phyloP scores from a whole-genome alignment of 2,113 vertebrate genomes.

The Camelus dromedarius region DNA sequence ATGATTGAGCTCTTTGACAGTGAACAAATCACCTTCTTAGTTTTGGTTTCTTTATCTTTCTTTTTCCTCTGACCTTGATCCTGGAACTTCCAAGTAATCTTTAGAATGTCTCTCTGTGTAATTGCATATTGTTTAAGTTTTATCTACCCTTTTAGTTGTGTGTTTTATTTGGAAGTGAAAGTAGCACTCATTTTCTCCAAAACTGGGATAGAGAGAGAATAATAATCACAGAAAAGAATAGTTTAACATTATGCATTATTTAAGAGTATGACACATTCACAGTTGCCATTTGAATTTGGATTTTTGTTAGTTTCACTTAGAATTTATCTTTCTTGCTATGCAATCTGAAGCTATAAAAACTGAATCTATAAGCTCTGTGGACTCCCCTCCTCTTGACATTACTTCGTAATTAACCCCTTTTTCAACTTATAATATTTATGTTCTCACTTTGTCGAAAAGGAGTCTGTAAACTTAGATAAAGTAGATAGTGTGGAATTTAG shows the following conservation, averaged over 20 bases:
- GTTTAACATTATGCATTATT: background rate
- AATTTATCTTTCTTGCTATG: conserved; percentile 42
- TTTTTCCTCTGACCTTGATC: background rate
- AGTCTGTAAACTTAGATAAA: background rate
- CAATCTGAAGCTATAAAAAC: background rate
- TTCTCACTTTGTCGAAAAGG: background rate
- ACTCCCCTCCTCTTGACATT: background rate
- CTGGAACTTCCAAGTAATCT: background rate
- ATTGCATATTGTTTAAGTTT: background rate
- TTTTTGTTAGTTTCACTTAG: conserved; percentile 39
- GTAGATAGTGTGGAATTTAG: background rate
- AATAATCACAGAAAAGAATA: conserved; percentile 40
- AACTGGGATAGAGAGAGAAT: background rate
- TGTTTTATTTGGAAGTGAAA: conserved; percentile 37
- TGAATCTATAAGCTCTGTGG: background rate
- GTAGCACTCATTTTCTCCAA: background rate
- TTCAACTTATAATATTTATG: background rate
- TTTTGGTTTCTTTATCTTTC: conserved; percentile 42
- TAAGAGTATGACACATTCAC: background rate
- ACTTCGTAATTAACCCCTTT: background rate
- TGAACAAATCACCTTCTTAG: background rate
- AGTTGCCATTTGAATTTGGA: background rate
- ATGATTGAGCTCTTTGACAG: background rate
- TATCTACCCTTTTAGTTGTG: background rate
- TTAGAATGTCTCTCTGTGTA: conserved; percentile 31